A percentile compares a stretch with the other conserved stretches of the same genome.
These are phyloP conservation scores for Harpagoxenus sublaevis DNA, from an alignment of 2,888 invertebrate genomes.

Conservation along the genomic window DNA sequence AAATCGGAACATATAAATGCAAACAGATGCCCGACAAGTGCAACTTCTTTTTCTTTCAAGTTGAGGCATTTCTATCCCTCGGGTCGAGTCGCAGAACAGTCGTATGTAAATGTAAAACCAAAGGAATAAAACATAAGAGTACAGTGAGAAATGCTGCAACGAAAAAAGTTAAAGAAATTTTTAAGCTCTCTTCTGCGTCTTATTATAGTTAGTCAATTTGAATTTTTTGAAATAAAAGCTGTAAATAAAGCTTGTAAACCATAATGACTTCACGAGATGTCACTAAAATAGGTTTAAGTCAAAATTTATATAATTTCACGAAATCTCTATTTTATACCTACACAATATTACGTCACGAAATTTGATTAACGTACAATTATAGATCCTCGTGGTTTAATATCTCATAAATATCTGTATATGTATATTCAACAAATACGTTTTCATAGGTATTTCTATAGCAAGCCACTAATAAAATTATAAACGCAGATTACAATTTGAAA, in stretches of 20 bases:
- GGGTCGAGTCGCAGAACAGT: neutral
- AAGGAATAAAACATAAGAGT: conserved; percentile 37
- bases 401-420: neutral
- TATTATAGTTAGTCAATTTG: neutral
- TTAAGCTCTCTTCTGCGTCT: neutral
- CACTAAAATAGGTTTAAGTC: neutral
- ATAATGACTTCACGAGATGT: neutral
- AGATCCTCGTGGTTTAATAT: neutral
- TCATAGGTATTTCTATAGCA: neutral
- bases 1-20: conserved; percentile 40
- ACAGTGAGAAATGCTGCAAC: neutral
- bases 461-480: neutral
- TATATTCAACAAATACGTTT: neutral
- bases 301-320: neutral
- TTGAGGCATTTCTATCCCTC: neutral
- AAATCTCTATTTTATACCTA: neutral
- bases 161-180: conserved; percentile 5
- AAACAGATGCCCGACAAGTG: conserved; percentile 21
- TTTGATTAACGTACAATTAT: neutral
- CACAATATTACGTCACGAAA: neutral
- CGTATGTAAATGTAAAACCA: conserved; percentile 27
- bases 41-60: conserved; percentile 28
- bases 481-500: conserved; percentile 1
- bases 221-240: neutral
- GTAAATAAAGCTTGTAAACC: neutral